A percentile compares a stretch with the other conserved stretches of the same genome.
Evolutionary conservation across 2,888 invertebrate species (phyloP).

Genomic region (Sminthurides aquaticus): DNA sequence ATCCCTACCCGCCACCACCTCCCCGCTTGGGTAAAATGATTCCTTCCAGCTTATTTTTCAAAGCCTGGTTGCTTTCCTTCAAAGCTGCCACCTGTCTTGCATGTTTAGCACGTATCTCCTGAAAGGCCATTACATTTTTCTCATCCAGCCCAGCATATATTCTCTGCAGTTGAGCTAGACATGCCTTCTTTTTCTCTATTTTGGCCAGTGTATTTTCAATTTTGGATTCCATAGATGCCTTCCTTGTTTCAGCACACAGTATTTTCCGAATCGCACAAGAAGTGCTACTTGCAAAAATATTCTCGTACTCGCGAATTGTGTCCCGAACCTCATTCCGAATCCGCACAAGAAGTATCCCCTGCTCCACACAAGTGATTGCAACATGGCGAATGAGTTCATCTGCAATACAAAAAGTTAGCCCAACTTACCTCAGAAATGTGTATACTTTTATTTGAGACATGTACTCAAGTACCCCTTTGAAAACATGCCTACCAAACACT

Average conservation of each 20-base stretch:
- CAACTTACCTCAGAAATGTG: no score
- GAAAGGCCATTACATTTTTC: constrained; percentile 16
- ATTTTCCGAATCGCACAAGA: constrained; percentile 15
- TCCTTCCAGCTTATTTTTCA: constrained; percentile 18
- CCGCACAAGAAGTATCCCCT: constrained; percentile 15
- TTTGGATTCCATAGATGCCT: constrained; percentile 11
- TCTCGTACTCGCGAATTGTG: constrained; percentile 16
- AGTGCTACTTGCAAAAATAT: constrained; percentile 18
- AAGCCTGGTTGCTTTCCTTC: constrained; percentile 7
- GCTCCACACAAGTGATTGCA: constrained; percentile 16
- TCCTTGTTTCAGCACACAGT: constrained; percentile 11
- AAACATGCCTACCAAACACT: constrained; percentile 20
- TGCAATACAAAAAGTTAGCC: no score
- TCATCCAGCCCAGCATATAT: constrained; percentile 15
- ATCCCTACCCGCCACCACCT: no score
- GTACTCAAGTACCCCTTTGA: no score
- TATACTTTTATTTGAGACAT: no score
- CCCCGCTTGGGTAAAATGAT: constrained; percentile 12
- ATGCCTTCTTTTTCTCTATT: constrained; percentile 14
- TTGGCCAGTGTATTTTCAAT: constrained; percentile 13
- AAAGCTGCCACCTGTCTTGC: constrained; percentile 14
- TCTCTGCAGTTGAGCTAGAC: constrained; percentile 10
- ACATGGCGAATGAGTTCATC: constrained; percentile 20
- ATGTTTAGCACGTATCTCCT: constrained; percentile 13
- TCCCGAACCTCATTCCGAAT: constrained; percentile 15